A percentile compares a stretch with the other conserved stretches of the same genome.
Conservation (phyloP, 2,113 vertebrate species). For the rat (Rattus norvegicus) region GRCr8 NC_086024.1:56000001-56000500, state of each 20-base stretch:
- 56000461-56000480: neutral
- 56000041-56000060: neutral
- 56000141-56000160: neutral
- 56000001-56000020: neutral
- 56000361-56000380: neutral
- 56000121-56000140: neutral
- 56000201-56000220: neutral
- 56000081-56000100: neutral
- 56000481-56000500: slow-evolving; percentile 16
- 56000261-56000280: neutral
- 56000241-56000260: neutral
- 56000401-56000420: neutral
- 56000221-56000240: neutral
- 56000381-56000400: neutral
- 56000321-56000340: neutral
- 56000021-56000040: neutral
- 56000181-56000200: too few species aligned
- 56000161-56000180: neutral
- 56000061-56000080: neutral
- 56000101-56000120: neutral
- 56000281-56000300: neutral
- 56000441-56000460: slow-evolving; percentile 12
- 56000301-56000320: neutral
- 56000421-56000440: neutral
- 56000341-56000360: neutral